These are phyloP conservation scores for Folsomia manolachei DNA, from an alignment of 2,888 invertebrate genomes.

Conservation along the genomic window DNA sequence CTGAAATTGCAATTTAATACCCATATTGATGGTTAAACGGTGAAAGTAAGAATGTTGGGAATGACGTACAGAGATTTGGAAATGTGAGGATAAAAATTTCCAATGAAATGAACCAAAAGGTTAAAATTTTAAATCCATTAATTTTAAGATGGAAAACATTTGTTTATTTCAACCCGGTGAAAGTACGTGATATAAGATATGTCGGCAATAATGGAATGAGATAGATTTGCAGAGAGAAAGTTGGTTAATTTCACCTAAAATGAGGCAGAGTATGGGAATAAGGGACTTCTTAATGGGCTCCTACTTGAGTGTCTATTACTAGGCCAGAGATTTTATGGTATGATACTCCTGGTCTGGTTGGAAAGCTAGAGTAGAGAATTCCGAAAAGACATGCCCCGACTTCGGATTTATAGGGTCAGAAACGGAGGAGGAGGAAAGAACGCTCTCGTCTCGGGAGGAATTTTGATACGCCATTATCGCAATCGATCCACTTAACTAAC, in stretches of 20 bases:
- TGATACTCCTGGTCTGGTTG: neutral
- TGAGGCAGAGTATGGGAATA: constrained; percentile 23
- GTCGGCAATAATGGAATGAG: no score
- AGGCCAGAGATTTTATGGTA: constrained; percentile 3
- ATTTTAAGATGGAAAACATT: no score
- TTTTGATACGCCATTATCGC: constrained; percentile 33
- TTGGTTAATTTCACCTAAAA: constrained; percentile 13
- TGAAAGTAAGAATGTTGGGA: no score
- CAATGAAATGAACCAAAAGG: no score
- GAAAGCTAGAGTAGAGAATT: no score
- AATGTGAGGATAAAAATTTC: constrained; percentile 14
- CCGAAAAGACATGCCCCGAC: constrained; percentile 38
- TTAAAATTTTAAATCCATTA: no score
- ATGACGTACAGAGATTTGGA: no score
- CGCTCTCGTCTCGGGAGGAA: constrained; percentile 26
- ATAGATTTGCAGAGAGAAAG: neutral
- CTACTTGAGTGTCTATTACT: constrained; percentile 37
- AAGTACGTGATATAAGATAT: no score
- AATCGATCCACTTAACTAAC: constrained; percentile 27
- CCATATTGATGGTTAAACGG: no score
- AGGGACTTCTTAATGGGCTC: constrained; percentile 36
- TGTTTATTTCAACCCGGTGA: no score
- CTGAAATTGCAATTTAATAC: no score
- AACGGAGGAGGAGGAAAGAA: constrained; percentile 25
- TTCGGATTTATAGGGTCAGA: constrained; percentile 9